These are phyloP conservation scores for Ornithorhynchus anatinus DNA, from an alignment of 2,113 vertebrate species.

Conservation along the genomic window DNA sequence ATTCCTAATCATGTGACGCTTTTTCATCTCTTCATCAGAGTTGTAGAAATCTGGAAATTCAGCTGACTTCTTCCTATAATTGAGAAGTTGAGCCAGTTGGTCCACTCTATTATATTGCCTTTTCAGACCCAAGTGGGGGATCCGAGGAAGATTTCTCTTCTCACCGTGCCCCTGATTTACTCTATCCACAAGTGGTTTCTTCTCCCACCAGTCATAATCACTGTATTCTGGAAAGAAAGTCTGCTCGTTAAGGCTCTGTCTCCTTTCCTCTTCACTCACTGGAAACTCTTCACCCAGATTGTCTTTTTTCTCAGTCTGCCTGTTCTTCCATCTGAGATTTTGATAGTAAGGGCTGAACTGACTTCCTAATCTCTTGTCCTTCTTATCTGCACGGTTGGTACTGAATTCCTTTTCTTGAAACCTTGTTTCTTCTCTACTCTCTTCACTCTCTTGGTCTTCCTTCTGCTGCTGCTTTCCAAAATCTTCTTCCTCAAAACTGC, in stretches of 20 bases:
- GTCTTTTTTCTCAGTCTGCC: slow-evolving; percentile 58
- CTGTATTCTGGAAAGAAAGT: slow-evolving; percentile 68
- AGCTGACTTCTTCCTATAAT: slow-evolving; percentile 82
- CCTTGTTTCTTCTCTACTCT: slow-evolving; percentile 38
- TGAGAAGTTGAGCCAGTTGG: slow-evolving; percentile 80
- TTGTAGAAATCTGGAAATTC: slow-evolving; percentile 76
- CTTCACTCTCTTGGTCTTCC: slow-evolving; percentile 31
- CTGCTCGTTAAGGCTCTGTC: slow-evolving; percentile 41
- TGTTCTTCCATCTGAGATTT: slow-evolving; percentile 78
- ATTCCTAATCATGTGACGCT: not conserved
- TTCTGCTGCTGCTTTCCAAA: slow-evolving; percentile 44
- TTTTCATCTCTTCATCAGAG: slow-evolving; percentile 64
- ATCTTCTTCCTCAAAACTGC: slow-evolving; percentile 40
- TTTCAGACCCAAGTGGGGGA: slow-evolving; percentile 44
- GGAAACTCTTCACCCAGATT: slow-evolving; percentile 35
- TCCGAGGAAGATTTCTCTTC: slow-evolving; percentile 36
- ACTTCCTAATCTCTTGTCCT: slow-evolving; percentile 72
- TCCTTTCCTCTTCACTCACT: slow-evolving; percentile 58
- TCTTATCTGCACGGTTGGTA: slow-evolving; percentile 27
- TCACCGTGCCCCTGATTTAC: slow-evolving; percentile 55
- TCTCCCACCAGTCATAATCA: slow-evolving; percentile 74
- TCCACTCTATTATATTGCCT: slow-evolving; percentile 77
- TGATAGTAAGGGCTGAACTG: slow-evolving; percentile 74
- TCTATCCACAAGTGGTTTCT: slow-evolving; percentile 63
- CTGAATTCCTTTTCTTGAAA: slow-evolving; percentile 34